Percentiles rank a stretch among this genome's conserved stretches.
Evolutionary conservation across 2,113 vertebrate genomes (phyloP).

Genomic region (Halcyon malimbica): DNA sequence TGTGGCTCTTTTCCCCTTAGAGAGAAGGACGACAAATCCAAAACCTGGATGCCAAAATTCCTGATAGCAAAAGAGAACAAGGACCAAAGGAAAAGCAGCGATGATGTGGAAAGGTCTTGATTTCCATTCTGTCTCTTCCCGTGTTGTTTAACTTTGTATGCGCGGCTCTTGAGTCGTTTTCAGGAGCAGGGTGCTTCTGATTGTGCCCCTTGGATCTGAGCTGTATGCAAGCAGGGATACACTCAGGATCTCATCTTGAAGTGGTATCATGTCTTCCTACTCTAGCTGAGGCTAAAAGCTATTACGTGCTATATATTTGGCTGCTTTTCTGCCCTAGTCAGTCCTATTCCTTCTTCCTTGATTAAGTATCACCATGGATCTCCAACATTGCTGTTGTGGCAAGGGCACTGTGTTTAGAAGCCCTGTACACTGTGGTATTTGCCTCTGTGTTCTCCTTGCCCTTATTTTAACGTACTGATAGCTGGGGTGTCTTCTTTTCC

Average conservation of each 20-base stretch:
- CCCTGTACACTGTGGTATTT: background rate
- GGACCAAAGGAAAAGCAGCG: background rate
- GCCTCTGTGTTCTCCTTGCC: background rate
- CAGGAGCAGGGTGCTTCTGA: background rate
- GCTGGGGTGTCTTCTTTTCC: background rate
- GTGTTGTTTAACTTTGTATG: background rate
- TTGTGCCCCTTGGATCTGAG: background rate
- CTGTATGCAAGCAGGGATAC: background rate
- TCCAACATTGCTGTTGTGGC: background rate
- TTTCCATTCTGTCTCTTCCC: background rate
- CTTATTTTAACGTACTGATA: background rate
- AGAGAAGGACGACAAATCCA: slow-evolving; percentile 77
- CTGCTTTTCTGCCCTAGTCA: background rate
- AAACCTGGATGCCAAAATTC: slow-evolving; percentile 79
- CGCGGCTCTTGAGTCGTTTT: rapidly evolving
- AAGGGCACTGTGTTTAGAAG: background rate
- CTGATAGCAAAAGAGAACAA: slow-evolving; percentile 61
- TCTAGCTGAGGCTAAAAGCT: background rate
- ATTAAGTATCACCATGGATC: background rate
- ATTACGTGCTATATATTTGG: background rate
- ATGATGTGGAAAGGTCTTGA: slow-evolving; percentile 23
- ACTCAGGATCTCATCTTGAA: background rate
- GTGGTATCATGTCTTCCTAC: background rate
- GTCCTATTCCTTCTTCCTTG: background rate
- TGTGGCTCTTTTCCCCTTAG: slow-evolving; percentile 58